These are phyloP conservation scores for Drosophila maculinotata DNA, from an alignment of 2,888 invertebrate genomes.

Conservation along the genomic window DNA sequence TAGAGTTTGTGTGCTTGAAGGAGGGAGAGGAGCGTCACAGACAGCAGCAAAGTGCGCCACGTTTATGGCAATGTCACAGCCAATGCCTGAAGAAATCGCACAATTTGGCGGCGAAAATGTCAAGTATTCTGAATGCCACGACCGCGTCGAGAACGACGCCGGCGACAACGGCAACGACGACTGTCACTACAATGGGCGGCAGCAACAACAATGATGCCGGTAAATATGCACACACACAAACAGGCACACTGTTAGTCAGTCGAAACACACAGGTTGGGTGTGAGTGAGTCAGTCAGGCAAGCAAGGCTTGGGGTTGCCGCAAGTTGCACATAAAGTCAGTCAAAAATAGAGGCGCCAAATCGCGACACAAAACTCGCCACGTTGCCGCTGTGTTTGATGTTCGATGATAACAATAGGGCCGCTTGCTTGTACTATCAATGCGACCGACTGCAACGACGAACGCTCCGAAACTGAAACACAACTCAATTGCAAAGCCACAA, in stretches of 20 bases:
- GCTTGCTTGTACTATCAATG: conserved; percentile 29
- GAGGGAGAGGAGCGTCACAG: conserved; percentile 1
- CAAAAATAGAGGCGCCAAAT: conserved; percentile 50
- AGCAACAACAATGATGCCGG: conserved; percentile 59
- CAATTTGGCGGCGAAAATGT: conserved; percentile 82
- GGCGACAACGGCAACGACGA: conserved; percentile 22
- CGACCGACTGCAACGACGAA: conserved; percentile 74
- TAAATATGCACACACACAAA: conserved; percentile 34
- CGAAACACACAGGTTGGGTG: conserved; percentile 5
- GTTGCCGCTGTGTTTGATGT: conserved; percentile 22
- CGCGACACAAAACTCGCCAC: conserved; percentile 45
- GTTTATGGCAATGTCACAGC: conserved; percentile 48
- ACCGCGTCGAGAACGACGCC: conserved; percentile 26
- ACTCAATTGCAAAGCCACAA: conserved; percentile 13
- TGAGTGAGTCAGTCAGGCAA: conserved; percentile 23
- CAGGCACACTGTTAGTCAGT: conserved; percentile 10
- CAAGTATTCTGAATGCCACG: conserved; percentile 67
- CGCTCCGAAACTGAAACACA: conserved; percentile 71
- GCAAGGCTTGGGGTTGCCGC: conserved; percentile 27
- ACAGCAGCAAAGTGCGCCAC: conserved; percentile 43
- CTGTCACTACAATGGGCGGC: conserved; percentile 61
- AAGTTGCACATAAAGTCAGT: conserved; percentile 45
- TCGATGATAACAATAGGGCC: conserved; percentile 3
- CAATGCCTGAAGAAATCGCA: conserved; percentile 68
- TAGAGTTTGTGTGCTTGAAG: conserved; percentile 20